phyloP scores from a whole-genome alignment of 2,888 invertebrate genomes.

The Psococerastis gibbosa region DNA sequence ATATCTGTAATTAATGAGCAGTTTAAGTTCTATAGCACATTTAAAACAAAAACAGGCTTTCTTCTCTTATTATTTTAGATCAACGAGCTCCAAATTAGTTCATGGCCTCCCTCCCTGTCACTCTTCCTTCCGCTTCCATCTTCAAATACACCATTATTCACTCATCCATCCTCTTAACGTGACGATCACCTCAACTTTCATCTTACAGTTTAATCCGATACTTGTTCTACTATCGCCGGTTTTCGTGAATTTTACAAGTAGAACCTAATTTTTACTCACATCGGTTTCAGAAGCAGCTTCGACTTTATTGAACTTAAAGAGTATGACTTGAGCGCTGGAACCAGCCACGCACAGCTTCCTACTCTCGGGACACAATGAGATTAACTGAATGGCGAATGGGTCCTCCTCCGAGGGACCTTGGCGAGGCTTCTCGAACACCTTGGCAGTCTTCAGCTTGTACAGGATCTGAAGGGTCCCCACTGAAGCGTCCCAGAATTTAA shows the following conservation, averaged over 20 bases:
- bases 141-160: too few species aligned
- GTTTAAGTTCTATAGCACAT: not conserved
- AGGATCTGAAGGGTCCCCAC: slow-evolving; percentile 89
- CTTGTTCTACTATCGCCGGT: too few species aligned
- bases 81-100: too few species aligned
- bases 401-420: slow-evolving; percentile 53
- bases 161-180: too few species aligned
- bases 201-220: too few species aligned
- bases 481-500: slow-evolving; percentile 98
- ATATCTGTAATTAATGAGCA: slow-evolving; percentile 33
- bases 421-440: slow-evolving; percentile 62
- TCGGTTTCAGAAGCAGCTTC: slow-evolving; percentile 69
- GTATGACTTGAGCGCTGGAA: slow-evolving; percentile 79
- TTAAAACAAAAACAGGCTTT: not conserved
- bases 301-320: slow-evolving; percentile 87
- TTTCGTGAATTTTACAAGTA: too few species aligned
- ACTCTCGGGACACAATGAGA: slow-evolving; percentile 87
- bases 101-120: too few species aligned
- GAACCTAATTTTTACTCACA: too few species aligned
- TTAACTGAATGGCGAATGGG: slow-evolving; percentile 75
- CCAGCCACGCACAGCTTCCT: slow-evolving; percentile 76
- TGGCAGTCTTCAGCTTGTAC: slow-evolving; percentile 94
- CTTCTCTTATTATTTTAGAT: too few species aligned
- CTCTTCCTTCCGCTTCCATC: too few species aligned
- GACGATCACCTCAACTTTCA: too few species aligned